These are phyloP conservation scores for Phenganax subtilis DNA, from an alignment of 92 coral and sea anemone species.

Conservation along the genomic window DNA sequence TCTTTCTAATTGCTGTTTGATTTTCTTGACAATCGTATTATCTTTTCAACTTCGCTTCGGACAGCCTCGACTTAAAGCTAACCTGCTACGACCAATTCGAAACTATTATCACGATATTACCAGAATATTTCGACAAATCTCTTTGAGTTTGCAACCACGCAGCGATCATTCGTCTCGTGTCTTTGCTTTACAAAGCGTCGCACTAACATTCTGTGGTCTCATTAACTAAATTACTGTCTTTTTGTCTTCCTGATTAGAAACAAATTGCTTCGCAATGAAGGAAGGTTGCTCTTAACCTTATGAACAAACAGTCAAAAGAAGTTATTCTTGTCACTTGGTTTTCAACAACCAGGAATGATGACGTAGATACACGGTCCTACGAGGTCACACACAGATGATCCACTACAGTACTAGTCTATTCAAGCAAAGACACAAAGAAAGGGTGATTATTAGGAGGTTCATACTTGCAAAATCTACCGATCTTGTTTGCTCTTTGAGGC, in stretches of 20 bases:
- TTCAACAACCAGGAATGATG: conserved; percentile 16
- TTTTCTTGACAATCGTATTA: conserved; percentile 41
- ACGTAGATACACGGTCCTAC: not conserved
- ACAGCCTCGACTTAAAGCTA: not conserved
- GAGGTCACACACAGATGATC: conserved; percentile 6
- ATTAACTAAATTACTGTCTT: conserved; percentile 25
- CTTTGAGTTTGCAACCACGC: not conserved
- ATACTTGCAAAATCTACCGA: too few relatives aligned
- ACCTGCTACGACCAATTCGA: conserved; percentile 18
- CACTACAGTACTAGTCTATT: not conserved
- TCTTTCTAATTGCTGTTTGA: conserved; percentile 39
- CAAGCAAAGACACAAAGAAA: too few relatives aligned
- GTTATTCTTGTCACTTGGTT: conserved; percentile 11
- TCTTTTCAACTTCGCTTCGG: conserved; percentile 14
- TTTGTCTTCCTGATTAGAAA: conserved; percentile 33
- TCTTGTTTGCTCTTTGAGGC: too few relatives aligned
- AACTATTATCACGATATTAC: not conserved
- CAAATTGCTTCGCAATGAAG: conserved; percentile 40
- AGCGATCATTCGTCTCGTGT: not conserved
- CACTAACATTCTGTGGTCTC: conserved; percentile 12
- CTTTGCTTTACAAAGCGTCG: conserved; percentile 4
- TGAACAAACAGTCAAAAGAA: conserved; percentile 24
- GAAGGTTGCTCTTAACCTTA: conserved; percentile 36
- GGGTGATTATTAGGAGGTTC: too few relatives aligned
- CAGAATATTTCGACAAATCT: not conserved